A percentile compares a stretch with the other conserved stretches of the same genome.
Evolutionary conservation across 1,140 invertebrate species (phyloP).

Genomic region (Lucilia cuprina): DNA sequence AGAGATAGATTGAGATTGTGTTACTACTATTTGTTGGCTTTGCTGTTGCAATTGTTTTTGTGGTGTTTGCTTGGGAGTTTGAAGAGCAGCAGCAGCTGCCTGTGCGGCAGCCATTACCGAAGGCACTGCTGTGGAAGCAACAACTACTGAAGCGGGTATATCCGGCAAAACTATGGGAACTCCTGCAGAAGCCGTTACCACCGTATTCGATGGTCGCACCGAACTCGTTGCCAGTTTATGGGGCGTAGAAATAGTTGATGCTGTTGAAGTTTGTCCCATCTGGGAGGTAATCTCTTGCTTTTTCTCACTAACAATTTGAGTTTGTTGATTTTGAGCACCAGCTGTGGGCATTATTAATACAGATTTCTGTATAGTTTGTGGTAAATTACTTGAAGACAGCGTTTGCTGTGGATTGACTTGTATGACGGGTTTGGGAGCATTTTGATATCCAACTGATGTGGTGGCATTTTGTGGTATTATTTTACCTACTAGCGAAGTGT

Average conservation of each 20-base stretch:
- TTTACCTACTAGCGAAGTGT: not conserved
- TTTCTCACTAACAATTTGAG: not conserved
- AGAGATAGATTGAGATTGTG: not conserved
- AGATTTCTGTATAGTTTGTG: slow-evolving; percentile 10
- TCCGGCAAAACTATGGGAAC: slow-evolving; percentile 56
- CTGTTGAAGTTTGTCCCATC: not conserved
- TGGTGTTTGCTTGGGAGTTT: not conserved
- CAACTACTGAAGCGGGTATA: slow-evolving; percentile 55
- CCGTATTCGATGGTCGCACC: not conserved
- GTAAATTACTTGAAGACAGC: not conserved
- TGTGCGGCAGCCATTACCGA: slow-evolving; percentile 40
- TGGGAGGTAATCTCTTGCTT: not conserved
- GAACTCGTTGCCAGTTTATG: not conserved
- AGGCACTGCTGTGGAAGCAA: slow-evolving; percentile 43
- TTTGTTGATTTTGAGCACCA: not conserved
- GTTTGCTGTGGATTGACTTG: slow-evolving; percentile 16
- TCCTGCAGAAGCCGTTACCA: slow-evolving; percentile 33
- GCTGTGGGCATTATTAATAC: not conserved
- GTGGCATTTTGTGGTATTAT: not conserved
- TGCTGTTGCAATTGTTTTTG: not conserved
- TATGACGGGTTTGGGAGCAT: slow-evolving; percentile 6
- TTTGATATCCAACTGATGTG: not conserved
- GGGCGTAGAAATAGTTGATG: not conserved
- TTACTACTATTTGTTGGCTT: not conserved
- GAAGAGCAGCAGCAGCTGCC: slow-evolving; percentile 37